phyloP scores from a whole-genome alignment of 2,113 vertebrate species.

The Electrona antarctica region DNA sequence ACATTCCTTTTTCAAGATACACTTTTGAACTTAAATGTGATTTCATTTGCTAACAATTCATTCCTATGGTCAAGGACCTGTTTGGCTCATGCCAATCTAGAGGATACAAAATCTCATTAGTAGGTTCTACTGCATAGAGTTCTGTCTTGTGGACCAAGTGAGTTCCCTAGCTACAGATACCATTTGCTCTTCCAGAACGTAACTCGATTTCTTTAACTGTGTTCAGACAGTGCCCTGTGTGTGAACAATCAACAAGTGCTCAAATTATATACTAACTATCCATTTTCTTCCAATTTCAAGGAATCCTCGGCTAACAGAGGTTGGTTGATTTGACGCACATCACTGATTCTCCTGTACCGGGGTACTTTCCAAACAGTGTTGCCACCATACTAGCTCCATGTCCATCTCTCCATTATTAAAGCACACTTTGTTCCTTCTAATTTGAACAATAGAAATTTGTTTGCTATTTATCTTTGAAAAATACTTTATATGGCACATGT shows the following conservation, averaged over 20 bases:
- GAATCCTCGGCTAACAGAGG: too few species aligned
- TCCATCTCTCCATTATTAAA: slow-evolving; percentile 11
- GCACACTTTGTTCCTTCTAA: slow-evolving; percentile 42
- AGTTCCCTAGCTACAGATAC: slow-evolving; percentile 58
- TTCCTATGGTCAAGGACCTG: slow-evolving; percentile 33
- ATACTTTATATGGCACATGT: slow-evolving; percentile 76
- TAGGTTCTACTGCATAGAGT: slow-evolving; percentile 76
- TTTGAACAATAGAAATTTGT: slow-evolving; percentile 42
- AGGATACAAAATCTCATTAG: slow-evolving; percentile 67
- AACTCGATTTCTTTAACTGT: background rate
- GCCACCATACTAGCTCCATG: background rate
- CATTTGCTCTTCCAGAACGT: slow-evolving; percentile 35
- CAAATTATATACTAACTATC: background rate
- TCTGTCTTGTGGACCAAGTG: slow-evolving; percentile 57
- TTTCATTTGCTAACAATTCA: slow-evolving; percentile 39
- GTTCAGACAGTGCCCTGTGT: slow-evolving; percentile 18
- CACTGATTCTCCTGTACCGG: slow-evolving; percentile 29
- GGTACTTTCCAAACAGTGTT: slow-evolving; percentile 26
- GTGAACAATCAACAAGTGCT: slow-evolving; percentile 39
- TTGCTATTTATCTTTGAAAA: slow-evolving; percentile 55
- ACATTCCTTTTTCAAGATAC: slow-evolving; percentile 70
- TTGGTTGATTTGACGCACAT: background rate
- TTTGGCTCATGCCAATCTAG: slow-evolving; percentile 61
- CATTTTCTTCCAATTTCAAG: background rate
- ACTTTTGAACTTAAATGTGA: slow-evolving; percentile 51